Percentiles rank a stretch among this genome's conserved stretches.
Evolutionary conservation across 2,888 invertebrate species (phyloP).

Genomic region (Tetranychus piercei): DNA sequence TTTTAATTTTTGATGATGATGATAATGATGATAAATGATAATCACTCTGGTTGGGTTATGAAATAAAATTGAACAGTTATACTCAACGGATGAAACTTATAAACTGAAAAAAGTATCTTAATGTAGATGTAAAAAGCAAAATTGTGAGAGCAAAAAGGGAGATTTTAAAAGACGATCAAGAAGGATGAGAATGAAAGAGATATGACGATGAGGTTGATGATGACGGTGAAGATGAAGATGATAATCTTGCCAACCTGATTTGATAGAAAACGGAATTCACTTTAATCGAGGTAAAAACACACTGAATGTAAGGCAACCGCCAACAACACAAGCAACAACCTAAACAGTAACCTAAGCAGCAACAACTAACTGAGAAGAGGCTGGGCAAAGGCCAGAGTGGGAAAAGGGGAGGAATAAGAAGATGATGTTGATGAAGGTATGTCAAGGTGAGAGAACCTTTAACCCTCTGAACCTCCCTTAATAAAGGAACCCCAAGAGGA

Average conservation of each 20-base stretch:
- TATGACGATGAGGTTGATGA: not conserved
- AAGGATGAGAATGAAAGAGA: not conserved
- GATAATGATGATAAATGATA: too few species aligned
- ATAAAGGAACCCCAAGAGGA: not conserved
- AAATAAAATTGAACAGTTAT: not conserved
- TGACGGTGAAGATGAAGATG: not conserved
- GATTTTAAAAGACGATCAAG: not conserved
- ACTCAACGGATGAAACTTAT: not conserved
- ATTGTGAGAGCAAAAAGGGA: not conserved
- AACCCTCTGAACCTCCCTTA: not conserved
- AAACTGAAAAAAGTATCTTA: not conserved
- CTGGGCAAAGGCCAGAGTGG: not conserved
- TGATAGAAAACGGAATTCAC: not conserved
- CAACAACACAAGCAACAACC: not conserved
- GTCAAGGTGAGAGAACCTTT: constrained; percentile 1
- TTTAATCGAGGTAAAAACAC: not conserved
- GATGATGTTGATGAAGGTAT: not conserved
- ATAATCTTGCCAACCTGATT: not conserved
- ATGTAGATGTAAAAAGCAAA: not conserved
- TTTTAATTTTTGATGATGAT: too few species aligned
- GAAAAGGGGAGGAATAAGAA: not conserved
- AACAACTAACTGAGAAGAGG: not conserved
- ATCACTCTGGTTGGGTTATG: not conserved
- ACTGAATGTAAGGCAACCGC: not conserved
- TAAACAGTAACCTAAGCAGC: not conserved